Base-by-base conservation (phyloP, 2,888 invertebrate species). In the Macaria notata region DNA sequence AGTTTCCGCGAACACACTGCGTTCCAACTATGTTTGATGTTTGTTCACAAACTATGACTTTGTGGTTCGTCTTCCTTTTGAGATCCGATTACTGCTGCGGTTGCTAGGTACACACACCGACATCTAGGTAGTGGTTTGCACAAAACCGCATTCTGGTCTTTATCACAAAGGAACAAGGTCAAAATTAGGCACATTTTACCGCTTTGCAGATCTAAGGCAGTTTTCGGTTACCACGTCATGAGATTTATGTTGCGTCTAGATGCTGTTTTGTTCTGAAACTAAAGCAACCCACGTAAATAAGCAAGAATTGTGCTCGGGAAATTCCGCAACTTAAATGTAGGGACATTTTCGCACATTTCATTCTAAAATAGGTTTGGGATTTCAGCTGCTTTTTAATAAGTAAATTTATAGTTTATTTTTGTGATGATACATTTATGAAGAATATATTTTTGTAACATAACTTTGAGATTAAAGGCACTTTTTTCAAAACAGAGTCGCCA, bases 31-130 rank as follows among this genome's bases (percentile, higher is more conserved):
- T 33, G 30, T 50, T 46, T 36, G 31, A 29, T 30, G 48, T 48
- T 56, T 42, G 41, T 50, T 46, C 54, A 31, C 41, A 56, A 43
- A 49, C 51, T 56, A 50, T 42, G 53, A 63, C 63, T 64, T 62
- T 63, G 60, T 38, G 50, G 50, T 50, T 38, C 44, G 56, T 56
- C 52, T 49, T 56, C 47, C 56, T 19, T 50, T 31, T n/a, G 47
- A n/a, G 31, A 48, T 52, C 52, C 48, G 52, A 48, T 56, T 56
- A 56, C 39, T 9, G 43, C 5, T 47, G 45, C 45, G 48, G 51
- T 51, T 31, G 42, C 9, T 9, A 47, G 39, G 46, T 33, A 33
- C 33, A 4, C 33, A 33, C 33, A 36, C 31, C 43, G 6, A 41
- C 33, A 33, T 38, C 19, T 45, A 19, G 0, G 1, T 41, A 38